These are phyloP conservation scores for Argya squamiceps DNA, from an alignment of 2,797 vertebrate genomes.

Conservation along the genomic window DNA sequence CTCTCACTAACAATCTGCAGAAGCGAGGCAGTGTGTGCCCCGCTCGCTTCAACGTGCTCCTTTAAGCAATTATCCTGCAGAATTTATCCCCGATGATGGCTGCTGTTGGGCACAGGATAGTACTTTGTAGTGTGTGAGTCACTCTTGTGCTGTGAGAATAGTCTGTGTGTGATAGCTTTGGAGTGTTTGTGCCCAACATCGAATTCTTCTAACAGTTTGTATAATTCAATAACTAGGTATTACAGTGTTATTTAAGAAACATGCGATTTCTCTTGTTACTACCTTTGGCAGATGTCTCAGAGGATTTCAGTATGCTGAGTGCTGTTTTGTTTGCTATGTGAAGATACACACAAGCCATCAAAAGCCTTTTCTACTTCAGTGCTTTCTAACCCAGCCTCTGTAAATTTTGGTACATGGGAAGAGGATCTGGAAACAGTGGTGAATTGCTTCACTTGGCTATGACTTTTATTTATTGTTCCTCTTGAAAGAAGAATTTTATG, in stretches of 20 bases:
- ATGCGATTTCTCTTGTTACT: not conserved
- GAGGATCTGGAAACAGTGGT: not conserved
- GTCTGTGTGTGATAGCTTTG: rapidly evolving
- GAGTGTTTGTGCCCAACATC: not conserved
- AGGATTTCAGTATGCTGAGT: not conserved
- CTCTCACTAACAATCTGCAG: not conserved
- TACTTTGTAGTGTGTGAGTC: not conserved
- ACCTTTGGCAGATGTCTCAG: not conserved
- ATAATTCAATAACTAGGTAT: not conserved
- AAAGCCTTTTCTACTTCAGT: not conserved
- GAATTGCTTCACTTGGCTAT: not conserved
- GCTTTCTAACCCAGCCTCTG: not conserved
- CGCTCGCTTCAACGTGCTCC: rapidly evolving
- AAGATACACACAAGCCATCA: not conserved
- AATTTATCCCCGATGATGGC: not conserved
- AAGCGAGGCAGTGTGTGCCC: not conserved
- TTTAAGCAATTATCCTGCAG: not conserved
- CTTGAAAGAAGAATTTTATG: not conserved
- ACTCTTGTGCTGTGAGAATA: not conserved
- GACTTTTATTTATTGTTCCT: not conserved
- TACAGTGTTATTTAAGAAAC: not conserved
- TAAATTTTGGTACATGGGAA: not conserved
- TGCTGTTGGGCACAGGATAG: not conserved
- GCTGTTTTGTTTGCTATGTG: rapidly evolving
- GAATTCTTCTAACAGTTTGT: not conserved